These are phyloP conservation scores for Vultur gryphus DNA, from an alignment of 2,797 vertebrate species.

Conservation along the genomic window DNA sequence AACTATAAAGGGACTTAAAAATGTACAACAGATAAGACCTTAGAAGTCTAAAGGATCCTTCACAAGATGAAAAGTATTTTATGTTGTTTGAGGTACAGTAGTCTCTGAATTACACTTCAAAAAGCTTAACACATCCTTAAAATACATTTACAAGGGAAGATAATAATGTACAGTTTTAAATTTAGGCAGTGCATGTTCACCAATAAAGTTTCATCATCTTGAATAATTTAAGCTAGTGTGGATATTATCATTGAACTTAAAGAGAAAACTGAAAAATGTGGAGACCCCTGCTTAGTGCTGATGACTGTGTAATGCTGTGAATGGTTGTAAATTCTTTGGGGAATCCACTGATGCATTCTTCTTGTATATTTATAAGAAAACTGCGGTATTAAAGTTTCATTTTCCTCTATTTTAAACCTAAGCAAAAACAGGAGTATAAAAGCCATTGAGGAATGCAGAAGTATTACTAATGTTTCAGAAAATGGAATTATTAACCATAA, in stretches of 20 bases:
- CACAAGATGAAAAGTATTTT: constrained; percentile 65
- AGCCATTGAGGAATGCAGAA: constrained; percentile 31
- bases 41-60: constrained; percentile 63
- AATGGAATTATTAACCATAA: constrained; percentile 67
- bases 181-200: constrained; percentile 57
- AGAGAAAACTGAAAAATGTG: constrained; percentile 56
- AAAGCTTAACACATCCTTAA: constrained; percentile 53
- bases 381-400: constrained; percentile 57
- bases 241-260: constrained; percentile 55
- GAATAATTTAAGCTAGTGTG: constrained; percentile 61
- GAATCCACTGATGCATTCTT: constrained; percentile 51
- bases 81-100: constrained; percentile 63
- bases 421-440: constrained; percentile 36
- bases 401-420: constrained; percentile 35
- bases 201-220: constrained; percentile 61
- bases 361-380: constrained; percentile 62
- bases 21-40: constrained; percentile 66
- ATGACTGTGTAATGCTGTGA: constrained; percentile 43
- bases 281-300: constrained; percentile 55
- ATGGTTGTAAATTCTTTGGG: constrained; percentile 41
- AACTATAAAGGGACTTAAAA: constrained; percentile 68
- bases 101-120: constrained; percentile 61
- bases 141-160: constrained; percentile 61
- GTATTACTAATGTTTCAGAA: constrained; percentile 64
- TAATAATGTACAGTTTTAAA: constrained; percentile 67